Evolutionary conservation across 2,113 vertebrate genomes (phyloP).

Genomic region (Nerophis ophidion): DNA sequence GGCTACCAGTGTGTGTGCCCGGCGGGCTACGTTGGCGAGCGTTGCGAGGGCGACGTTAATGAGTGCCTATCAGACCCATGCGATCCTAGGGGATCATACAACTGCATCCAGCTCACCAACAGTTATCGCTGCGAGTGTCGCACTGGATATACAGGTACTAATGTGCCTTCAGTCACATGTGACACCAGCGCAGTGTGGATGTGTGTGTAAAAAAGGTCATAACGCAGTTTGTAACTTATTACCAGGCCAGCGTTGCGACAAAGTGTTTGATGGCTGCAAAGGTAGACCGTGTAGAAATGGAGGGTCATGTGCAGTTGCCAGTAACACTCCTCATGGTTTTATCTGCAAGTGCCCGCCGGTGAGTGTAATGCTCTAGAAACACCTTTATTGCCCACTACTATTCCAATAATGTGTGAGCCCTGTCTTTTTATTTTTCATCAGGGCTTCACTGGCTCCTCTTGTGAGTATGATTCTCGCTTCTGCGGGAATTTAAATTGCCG

Average conservation of each 20-base stretch:
- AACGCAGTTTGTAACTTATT: neutral
- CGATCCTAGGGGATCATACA: constrained; percentile 87
- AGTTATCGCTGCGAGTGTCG: constrained; percentile 93
- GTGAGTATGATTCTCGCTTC: constrained; percentile 83
- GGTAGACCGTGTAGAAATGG: constrained; percentile 85
- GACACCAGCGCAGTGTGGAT: neutral
- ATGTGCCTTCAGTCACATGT: neutral
- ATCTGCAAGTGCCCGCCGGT: constrained; percentile 94
- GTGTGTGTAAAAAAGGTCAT: neutral
- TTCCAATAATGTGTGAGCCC: neutral
- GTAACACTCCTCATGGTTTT: constrained; percentile 90
- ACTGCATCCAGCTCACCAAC: constrained; percentile 93
- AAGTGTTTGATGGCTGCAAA: constrained; percentile 87
- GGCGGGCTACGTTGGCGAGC: constrained; percentile 91
- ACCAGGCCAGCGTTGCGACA: constrained; percentile 88
- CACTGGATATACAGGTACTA: constrained; percentile 83
- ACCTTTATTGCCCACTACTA: too few relatives aligned
- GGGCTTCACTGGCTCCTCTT: constrained; percentile 90
- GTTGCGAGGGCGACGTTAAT: constrained; percentile 95
- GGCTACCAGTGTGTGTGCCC: constrained; percentile 89
- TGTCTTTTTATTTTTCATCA: constrained; percentile 41
- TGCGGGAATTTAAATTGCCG: constrained; percentile 86
- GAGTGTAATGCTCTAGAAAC: constrained; percentile 40
- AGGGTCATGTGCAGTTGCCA: constrained; percentile 86
- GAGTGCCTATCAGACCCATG: constrained; percentile 97